Evolutionary conservation across 2,113 vertebrate genomes (phyloP).

Genomic region (Corythaixoides concolor): DNA sequence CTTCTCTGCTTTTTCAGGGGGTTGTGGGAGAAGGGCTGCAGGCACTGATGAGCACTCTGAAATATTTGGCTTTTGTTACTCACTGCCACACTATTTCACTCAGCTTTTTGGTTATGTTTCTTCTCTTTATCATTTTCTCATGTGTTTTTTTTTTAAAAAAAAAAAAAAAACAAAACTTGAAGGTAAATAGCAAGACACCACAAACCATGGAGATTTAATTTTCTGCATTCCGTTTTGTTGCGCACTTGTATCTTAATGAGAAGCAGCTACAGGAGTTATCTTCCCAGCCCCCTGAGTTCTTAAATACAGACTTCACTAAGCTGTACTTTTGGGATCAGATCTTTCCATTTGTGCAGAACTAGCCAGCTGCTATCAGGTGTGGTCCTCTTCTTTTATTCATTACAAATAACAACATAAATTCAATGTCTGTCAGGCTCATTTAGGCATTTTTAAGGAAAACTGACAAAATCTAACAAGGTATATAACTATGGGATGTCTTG

Average conservation of each 20-base stretch:
- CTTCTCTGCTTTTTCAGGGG: background rate
- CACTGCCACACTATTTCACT: background rate
- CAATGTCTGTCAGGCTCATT: background rate
- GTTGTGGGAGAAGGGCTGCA: background rate
- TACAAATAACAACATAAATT: background rate
- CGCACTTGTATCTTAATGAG: background rate
- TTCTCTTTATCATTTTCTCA: background rate
- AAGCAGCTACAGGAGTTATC: slow-evolving; percentile 7
- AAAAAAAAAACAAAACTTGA: background rate
- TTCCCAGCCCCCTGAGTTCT: background rate
- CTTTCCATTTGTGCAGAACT: background rate
- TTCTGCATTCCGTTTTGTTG: slow-evolving; percentile 41
- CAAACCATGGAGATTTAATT: slow-evolving; percentile 31
- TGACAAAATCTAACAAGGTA: background rate
- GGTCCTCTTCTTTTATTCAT: slow-evolving; percentile 10
- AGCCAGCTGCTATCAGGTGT: background rate
- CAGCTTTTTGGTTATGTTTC: background rate
- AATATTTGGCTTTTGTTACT: background rate
- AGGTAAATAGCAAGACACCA: slow-evolving; percentile 28
- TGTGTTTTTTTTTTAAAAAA: background rate
- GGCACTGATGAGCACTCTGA: background rate
- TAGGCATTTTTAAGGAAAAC: background rate
- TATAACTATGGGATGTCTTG: background rate
- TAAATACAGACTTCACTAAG: background rate
- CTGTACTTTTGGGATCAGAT: background rate